These are phyloP conservation scores for Brachionus angularis DNA, from an alignment of 1,140 invertebrate genomes.

Conservation along the genomic window DNA sequence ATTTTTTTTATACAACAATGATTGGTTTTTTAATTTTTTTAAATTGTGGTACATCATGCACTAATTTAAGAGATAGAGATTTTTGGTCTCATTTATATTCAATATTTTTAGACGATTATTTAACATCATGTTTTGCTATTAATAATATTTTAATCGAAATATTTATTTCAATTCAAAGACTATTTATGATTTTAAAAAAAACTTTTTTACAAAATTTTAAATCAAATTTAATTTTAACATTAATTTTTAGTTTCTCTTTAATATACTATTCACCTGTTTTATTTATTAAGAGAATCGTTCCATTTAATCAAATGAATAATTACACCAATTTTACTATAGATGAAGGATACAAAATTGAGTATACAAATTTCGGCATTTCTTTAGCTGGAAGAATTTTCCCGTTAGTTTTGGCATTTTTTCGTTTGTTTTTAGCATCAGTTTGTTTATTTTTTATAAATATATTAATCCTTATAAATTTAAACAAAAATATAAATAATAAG, in stretches of 20 bases:
- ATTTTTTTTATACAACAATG: neutral
- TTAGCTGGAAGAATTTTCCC: neutral
- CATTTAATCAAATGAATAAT: neutral
- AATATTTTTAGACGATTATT: neutral
- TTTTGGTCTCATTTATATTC: neutral
- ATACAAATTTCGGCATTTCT: constrained; percentile 11
- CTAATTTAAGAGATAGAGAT: neutral
- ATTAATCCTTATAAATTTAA: neutral
- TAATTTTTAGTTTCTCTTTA: neutral
- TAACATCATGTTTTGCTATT: constrained; percentile 3
- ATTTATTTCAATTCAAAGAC: constrained; percentile 16
- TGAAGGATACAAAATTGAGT: neutral
- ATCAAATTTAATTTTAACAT: neutral
- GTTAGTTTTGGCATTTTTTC: neutral
- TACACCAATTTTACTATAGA: no score
- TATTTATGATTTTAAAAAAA: neutral
- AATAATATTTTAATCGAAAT: constrained; percentile 17
- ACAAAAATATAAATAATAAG: neutral
- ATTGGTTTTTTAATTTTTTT: neutral
- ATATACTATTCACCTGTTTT: neutral
- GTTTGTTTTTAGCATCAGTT: neutral
- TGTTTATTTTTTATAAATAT: constrained; percentile 19
- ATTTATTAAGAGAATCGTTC: constrained; percentile 4
- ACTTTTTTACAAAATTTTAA: constrained; percentile 1
- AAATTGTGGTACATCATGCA: neutral